These are phyloP conservation scores for Penaeus japonicus DNA, from an alignment of 1,140 invertebrate species.

Conservation along the genomic window DNA sequence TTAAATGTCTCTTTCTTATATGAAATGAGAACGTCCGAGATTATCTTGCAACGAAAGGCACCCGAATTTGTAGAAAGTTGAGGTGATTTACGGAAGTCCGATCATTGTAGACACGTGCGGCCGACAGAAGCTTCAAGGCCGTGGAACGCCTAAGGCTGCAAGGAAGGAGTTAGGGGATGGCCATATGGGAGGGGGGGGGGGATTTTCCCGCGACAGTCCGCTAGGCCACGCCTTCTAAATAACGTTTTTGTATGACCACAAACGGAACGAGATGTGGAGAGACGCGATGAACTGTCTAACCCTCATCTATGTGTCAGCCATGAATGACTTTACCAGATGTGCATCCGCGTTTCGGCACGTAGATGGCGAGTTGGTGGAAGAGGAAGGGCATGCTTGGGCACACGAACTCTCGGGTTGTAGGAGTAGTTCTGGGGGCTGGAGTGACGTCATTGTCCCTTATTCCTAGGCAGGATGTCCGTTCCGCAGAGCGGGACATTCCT, in stretches of 20 bases:
- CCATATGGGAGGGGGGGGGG: background rate
- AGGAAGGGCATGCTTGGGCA: too few relatives aligned
- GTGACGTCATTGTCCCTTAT: conserved; percentile 44
- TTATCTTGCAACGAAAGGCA: too few relatives aligned
- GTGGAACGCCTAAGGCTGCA: background rate
- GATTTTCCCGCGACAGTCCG: background rate
- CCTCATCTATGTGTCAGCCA: too few relatives aligned
- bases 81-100: too few relatives aligned
- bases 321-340: too few relatives aligned
- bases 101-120: background rate
- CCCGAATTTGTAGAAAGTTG: too few relatives aligned
- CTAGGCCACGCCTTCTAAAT: too few relatives aligned
- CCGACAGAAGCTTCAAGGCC: background rate
- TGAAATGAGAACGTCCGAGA: too few relatives aligned
- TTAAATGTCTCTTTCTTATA: too few relatives aligned
- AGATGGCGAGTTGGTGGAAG: too few relatives aligned
- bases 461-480: conserved; percentile 32
- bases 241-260: too few relatives aligned
- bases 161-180: background rate
- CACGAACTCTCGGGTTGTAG: background rate
- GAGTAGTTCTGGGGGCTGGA: conserved; percentile 24
- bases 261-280: background rate
- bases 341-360: too few relatives aligned
- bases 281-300: background rate
- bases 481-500: background rate